These are phyloP conservation scores for Harpalus rubripes DNA, from an alignment of 2,888 invertebrate genomes.

Conservation along the genomic window DNA sequence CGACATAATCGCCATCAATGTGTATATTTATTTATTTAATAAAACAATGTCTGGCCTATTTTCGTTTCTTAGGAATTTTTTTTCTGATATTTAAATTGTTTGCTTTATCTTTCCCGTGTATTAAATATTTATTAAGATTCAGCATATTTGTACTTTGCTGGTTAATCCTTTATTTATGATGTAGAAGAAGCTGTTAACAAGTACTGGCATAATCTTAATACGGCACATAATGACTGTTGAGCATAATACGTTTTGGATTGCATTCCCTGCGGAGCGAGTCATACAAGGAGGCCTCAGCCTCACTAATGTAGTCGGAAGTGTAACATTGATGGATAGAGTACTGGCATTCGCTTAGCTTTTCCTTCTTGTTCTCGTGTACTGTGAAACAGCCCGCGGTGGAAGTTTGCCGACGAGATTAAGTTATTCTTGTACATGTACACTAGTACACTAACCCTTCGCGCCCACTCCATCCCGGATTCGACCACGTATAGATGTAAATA, in stretches of 20 bases:
- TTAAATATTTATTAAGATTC: too few species aligned
- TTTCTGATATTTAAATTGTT: too few species aligned
- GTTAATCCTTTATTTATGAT: neutral
- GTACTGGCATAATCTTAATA: constrained; percentile 29
- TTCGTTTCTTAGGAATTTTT: too few species aligned
- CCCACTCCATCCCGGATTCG: neutral
- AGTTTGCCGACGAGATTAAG: constrained; percentile 46
- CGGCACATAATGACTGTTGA: constrained; percentile 25
- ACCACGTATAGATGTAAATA: constrained; percentile 6
- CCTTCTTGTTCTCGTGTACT: constrained; percentile 63
- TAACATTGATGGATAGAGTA: constrained; percentile 67
- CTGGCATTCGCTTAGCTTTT: constrained; percentile 65
- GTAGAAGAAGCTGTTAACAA: neutral
- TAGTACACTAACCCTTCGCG: constrained; percentile 22
- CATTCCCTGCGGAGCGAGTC: constrained; percentile 9
- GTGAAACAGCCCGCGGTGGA: constrained; percentile 54
- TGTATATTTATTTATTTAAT: too few species aligned
- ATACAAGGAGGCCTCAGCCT: constrained; percentile 8
- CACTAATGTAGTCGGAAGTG: constrained; percentile 67
- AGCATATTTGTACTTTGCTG: constrained; percentile 20
- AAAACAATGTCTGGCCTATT: too few species aligned
- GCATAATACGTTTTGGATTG: constrained; percentile 43
- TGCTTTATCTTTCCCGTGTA: too few species aligned
- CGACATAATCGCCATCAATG: too few species aligned
- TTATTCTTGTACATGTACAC: constrained; percentile 58